Conservation (phyloP, 2,113 vertebrate species). For the Cololabis saira region DNA sequence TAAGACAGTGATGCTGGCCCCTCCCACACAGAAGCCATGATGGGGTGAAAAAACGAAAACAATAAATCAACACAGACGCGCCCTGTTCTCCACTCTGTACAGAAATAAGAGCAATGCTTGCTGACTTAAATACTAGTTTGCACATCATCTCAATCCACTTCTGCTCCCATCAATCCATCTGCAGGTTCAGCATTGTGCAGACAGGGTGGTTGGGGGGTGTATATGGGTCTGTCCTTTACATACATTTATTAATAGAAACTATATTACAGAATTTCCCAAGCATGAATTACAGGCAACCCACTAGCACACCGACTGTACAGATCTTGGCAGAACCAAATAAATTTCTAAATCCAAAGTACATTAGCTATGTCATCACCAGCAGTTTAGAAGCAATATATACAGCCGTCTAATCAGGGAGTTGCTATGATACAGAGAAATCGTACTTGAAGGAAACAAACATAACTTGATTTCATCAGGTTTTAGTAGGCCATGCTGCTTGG, state of each 20-base stretch:
- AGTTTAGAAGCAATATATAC: slow-evolving; percentile 80
- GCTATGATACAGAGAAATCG: slow-evolving; percentile 71
- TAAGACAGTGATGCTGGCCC: slow-evolving; percentile 65
- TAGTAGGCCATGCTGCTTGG: slow-evolving; percentile 49
- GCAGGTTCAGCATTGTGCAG: slow-evolving; percentile 68
- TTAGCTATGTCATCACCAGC: slow-evolving; percentile 68
- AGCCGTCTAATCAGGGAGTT: slow-evolving; percentile 69
- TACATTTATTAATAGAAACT: slow-evolving; percentile 82
- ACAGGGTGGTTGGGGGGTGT: slow-evolving; percentile 26
- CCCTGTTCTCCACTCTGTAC: slow-evolving; percentile 48
- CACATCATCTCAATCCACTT: slow-evolving; percentile 47
- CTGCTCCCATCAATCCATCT: slow-evolving; percentile 48
- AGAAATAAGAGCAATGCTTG: slow-evolving; percentile 39
- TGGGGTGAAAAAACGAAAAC: slow-evolving; percentile 27
- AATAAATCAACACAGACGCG: slow-evolving; percentile 48
- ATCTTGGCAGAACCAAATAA: slow-evolving; percentile 69
- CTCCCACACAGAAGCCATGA: slow-evolving; percentile 23
- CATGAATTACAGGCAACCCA: slow-evolving; percentile 80
- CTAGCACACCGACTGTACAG: slow-evolving; percentile 79
- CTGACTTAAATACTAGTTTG: slow-evolving; percentile 62
- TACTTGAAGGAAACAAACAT: slow-evolving; percentile 24
- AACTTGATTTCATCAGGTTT: slow-evolving; percentile 34
- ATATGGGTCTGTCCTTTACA: slow-evolving; percentile 67
- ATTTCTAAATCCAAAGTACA: slow-evolving; percentile 60
- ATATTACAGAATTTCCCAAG: slow-evolving; percentile 79